Evolutionary conservation across 2,888 invertebrate genomes (phyloP), one percentile per base, ranked within the genome.

Genomic region (Macrophya annulata): DNA sequence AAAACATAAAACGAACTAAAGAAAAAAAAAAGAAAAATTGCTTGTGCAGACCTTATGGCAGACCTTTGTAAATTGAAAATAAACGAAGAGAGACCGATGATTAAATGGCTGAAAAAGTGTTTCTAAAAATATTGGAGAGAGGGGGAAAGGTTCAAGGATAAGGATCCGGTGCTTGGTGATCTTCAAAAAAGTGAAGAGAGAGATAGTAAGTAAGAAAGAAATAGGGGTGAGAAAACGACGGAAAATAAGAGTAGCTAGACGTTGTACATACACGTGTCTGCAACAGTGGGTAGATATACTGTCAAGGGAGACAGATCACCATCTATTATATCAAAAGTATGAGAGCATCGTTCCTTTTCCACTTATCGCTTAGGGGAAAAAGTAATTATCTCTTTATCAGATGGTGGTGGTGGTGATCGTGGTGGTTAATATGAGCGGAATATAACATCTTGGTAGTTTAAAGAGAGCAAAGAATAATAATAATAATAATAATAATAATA

Each of bases 291-390:
- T 71, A 55, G 55, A 17, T 55, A 55, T 17, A 71, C 71, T 71
- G 71, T 71, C 71, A 71, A 71, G 40, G 40, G 71, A 43, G 71
- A 71, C 71, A n/a, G 71, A 71, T 71, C 71, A 71, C 71, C 71
- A 71, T n/a, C 71, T 71, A 71, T 71, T 37, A 40, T 40, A 71
- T 31, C 3, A n/a, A 71, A 37, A 71, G 17, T 71, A 43, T n/a
- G n/a, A 71, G 8, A 17, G 71, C n/a, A 40, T 71, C 71, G 12
- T 37, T 43, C 31, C 40, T 71, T 40, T 25, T 62, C 62, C 62
- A 25, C 62, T 62, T 12, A 12, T 62, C 25, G 25, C 9, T 25
- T 1, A 25, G 21, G 4, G 62, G n/a, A 55, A 62, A 62, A 62
- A 62, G 62, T 62, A 62, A 62, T 62, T 62, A 62, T 62, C 62